These are phyloP conservation scores for Heterohyrax brucei DNA, from an alignment of 2,797 vertebrate species.

Conservation along the genomic window DNA sequence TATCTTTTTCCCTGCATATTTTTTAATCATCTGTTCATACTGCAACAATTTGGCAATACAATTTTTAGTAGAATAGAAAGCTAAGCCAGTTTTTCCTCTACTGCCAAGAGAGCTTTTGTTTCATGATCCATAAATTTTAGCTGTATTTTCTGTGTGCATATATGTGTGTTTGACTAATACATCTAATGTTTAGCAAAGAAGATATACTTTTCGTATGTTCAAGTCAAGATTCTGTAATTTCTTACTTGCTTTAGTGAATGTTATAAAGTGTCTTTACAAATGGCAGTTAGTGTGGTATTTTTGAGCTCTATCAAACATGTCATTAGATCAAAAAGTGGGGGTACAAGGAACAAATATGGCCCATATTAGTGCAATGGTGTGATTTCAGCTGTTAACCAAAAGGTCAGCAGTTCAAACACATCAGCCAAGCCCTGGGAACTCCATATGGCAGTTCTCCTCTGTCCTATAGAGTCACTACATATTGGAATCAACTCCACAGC, in stretches of 20 bases:
- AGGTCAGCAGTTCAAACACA: too few relatives aligned
- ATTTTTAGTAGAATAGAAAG: slow-evolving; percentile 54
- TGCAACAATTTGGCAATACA: neutral
- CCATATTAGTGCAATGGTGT: too few relatives aligned
- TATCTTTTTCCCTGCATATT: neutral
- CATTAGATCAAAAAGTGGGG: neutral
- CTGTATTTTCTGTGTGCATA: neutral
- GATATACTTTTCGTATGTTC: slow-evolving; percentile 45
- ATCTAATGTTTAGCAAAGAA: slow-evolving; percentile 64
- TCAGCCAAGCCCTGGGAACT: too few relatives aligned
- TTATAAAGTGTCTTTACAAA: slow-evolving; percentile 53
- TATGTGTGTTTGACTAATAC: slow-evolving; percentile 34
- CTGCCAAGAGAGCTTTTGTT: slow-evolving; percentile 38
- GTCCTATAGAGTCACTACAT: too few relatives aligned
- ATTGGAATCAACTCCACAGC: too few relatives aligned
- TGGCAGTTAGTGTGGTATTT: slow-evolving; percentile 17
- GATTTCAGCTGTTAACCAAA: too few relatives aligned
- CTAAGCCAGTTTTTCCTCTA: slow-evolving; percentile 30
- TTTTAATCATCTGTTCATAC: slow-evolving; percentile 10
- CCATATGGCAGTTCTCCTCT: too few relatives aligned
- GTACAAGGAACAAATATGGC: neutral
- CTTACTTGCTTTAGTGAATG: slow-evolving; percentile 62
- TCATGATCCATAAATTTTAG: slow-evolving; percentile 51
- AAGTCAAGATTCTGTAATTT: slow-evolving; percentile 59
- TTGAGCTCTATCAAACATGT: slow-evolving; percentile 26